Conservation (phyloP, 2,888 invertebrate genomes). For the Pyrocoelia pectoralis region DNA sequence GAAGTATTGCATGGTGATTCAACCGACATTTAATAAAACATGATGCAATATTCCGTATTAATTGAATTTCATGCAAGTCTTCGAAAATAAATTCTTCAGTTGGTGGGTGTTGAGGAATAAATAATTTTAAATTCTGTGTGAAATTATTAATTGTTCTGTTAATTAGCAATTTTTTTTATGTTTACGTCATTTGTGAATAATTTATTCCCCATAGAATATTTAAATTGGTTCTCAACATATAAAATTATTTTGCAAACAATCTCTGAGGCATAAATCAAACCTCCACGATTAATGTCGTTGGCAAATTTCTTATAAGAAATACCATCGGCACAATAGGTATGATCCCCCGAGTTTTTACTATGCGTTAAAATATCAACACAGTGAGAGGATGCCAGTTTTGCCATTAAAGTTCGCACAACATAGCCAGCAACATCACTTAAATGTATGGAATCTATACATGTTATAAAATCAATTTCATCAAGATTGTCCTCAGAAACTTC, state of each 20-base stretch:
- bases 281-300: too few species aligned
- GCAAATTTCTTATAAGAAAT: too few species aligned
- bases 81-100: neutral
- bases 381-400: too few species aligned
- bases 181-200: neutral
- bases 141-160: neutral
- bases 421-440: neutral
- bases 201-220: neutral
- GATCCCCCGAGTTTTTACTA: too few species aligned
- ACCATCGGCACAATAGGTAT: too few species aligned
- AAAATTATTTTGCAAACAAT: too few species aligned
- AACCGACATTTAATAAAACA: neutral
- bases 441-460: neutral
- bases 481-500: neutral
- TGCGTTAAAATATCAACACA: too few species aligned
- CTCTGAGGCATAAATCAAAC: too few species aligned
- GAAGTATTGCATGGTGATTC: neutral
- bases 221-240: too few species aligned
- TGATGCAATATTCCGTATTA: neutral
- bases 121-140: neutral
- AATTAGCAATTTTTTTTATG: neutral
- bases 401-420: too few species aligned
- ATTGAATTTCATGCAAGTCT: slow-evolving; percentile 12
- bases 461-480: neutral
- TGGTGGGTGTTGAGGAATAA: neutral